Conservation (phyloP, 2,888 invertebrate genomes). For the Imbricaverruca yamaguchii region DNA sequence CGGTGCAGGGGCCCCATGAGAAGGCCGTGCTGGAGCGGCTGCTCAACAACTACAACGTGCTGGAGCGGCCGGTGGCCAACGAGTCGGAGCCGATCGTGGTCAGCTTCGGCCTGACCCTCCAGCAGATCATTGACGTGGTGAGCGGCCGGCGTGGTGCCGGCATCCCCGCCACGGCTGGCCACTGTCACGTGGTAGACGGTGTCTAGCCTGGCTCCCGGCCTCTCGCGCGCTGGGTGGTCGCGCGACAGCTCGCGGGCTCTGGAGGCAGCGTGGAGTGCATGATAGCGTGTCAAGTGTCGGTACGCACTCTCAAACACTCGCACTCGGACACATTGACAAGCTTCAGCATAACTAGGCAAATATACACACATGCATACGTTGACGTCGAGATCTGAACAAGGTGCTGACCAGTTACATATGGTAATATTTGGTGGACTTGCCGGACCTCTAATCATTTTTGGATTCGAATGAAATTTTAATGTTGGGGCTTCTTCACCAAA, state of each 20-base stretch:
- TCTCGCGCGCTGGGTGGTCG: too few species aligned
- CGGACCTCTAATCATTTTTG: too few species aligned
- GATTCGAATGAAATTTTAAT: too few species aligned
- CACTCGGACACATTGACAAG: background rate
- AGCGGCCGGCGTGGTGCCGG: conserved; percentile 40
- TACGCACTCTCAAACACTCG: background rate
- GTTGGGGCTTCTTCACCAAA: too few species aligned
- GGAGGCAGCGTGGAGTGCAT: too few species aligned
- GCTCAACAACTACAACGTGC: conserved; percentile 74
- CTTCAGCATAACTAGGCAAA: background rate
- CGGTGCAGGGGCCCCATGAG: conserved; percentile 64
- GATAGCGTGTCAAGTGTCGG: too few species aligned
- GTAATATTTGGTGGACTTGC: background rate
- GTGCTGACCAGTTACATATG: too few species aligned
- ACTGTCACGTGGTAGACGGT: too few species aligned
- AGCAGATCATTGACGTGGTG: conserved; percentile 98
- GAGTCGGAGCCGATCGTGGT: conserved; percentile 92
- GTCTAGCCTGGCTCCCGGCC: too few species aligned
- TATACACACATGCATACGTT: conserved; percentile 4
- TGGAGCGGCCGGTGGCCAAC: conserved; percentile 82
- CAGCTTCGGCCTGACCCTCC: conserved; percentile 91
- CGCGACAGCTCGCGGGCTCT: too few species aligned
- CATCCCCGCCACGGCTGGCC: too few species aligned
- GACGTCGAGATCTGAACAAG: too few species aligned
- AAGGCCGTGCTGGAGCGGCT: conserved; percentile 75